phyloP scores from a whole-genome alignment of 2,888 invertebrate genomes.

The Diarsia brunnea region DNA sequence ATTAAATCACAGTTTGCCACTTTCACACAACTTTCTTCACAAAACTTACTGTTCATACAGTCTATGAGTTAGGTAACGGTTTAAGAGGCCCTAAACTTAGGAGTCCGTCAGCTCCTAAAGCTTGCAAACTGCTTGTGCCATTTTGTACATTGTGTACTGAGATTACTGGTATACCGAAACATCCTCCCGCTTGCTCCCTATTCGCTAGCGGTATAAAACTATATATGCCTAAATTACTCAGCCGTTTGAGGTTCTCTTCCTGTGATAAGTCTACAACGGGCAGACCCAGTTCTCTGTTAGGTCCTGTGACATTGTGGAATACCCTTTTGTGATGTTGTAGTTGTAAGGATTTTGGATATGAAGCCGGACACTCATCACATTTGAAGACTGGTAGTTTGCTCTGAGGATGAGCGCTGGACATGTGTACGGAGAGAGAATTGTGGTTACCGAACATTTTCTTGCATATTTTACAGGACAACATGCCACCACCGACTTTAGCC shows the following conservation, averaged over 20 bases:
- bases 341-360: conserved; percentile 93
- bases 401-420: conserved; percentile 84
- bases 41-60: conserved; percentile 23
- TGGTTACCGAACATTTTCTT: conserved; percentile 87
- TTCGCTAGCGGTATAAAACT: conserved; percentile 94
- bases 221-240: conserved; percentile 93
- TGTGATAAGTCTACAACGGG: conserved; percentile 94
- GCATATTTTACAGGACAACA: conserved; percentile 85
- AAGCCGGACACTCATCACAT: conserved; percentile 93
- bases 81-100: conserved; percentile 94
- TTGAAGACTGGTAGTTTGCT: conserved; percentile 87
- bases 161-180: conserved; percentile 93
- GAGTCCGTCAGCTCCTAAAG: conserved; percentile 93
- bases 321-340: conserved; percentile 91
- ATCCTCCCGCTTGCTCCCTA: conserved; percentile 91
- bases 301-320: conserved; percentile 86
- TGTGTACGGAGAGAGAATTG: conserved; percentile 82
- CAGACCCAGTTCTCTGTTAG: conserved; percentile 92
- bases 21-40: conserved; percentile 27
- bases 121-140: conserved; percentile 90
- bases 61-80: conserved; percentile 87
- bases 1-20: conserved; percentile 56
- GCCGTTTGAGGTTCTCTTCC: conserved; percentile 92
- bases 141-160: conserved; percentile 92
- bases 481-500: conserved; percentile 84